Evolutionary conservation across 2,797 vertebrate species (phyloP).

Genomic region (Melopsittacus undulatus): DNA sequence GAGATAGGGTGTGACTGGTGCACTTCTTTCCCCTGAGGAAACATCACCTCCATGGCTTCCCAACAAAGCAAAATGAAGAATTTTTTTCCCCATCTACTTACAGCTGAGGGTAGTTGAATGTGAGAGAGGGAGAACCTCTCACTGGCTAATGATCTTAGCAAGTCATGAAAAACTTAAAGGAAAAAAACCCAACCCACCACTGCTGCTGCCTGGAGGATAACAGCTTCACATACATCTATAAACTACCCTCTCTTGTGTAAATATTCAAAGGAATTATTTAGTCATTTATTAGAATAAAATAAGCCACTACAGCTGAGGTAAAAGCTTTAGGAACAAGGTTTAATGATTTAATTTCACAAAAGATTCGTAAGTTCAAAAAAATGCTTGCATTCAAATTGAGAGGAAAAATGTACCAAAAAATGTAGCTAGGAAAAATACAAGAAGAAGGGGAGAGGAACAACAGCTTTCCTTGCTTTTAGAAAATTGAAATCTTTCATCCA

Average conservation of each 20-base stretch:
- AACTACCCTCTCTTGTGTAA: neutral
- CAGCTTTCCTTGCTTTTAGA: neutral
- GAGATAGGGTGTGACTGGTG: neutral
- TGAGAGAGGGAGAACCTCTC: neutral
- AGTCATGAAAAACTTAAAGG: neutral
- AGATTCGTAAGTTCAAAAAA: neutral
- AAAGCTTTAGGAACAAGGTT: neutral
- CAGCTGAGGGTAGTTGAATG: neutral
- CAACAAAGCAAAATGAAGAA: neutral
- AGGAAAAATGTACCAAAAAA: neutral
- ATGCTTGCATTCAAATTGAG: neutral
- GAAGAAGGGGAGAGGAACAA: neutral
- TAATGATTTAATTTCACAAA: neutral
- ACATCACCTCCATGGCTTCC: neutral
- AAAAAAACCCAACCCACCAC: rapidly evolving
- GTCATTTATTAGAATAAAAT: neutral
- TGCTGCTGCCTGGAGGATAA: neutral
- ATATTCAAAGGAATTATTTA: neutral
- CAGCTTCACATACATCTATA: neutral
- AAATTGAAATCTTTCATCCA: neutral
- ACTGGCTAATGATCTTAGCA: neutral
- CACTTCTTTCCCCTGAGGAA: neutral
- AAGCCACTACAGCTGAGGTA: neutral
- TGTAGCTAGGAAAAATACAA: neutral
- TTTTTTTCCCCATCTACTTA: neutral